Evolutionary conservation across 1,140 invertebrate species (phyloP), one percentile per base, ranked within the genome.

Genomic region (Drosophila varians): DNA sequence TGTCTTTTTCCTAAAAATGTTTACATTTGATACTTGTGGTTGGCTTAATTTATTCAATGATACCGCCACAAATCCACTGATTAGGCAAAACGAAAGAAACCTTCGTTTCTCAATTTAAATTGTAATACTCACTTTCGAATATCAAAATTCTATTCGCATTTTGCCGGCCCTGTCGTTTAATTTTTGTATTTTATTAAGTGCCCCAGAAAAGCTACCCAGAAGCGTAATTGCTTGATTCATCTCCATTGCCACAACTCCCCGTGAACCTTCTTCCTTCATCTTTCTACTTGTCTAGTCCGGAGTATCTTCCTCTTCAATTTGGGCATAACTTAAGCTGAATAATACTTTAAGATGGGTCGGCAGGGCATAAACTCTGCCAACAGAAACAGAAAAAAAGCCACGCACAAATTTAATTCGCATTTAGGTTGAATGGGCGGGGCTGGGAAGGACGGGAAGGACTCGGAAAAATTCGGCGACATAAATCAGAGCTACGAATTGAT

Each of bases 401-500:
- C 58, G 74, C 71, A 62, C 82, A 73, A 86, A 86, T 86, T 86
- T 87, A 86, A 87, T 87, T 86, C 80, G 77, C 77, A 86, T 86
- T 86, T 87, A 74, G 3, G 26, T 34, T 19, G 5, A 4, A 6
- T 1, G 61, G 23, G 3, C 3, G 42, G 23, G 7, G 16, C 11
- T 2, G 19, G 56, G 18, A n/a, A 38, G 9, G 36, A 19, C 57
- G 43, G 45, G 21, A 26, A 26, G 28, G 28, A n/a, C 28, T 31
- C 11, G 34, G 46, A 52, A 68, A 66, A 68, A 43, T 45, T 66
- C 46, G 65, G 82, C 58, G 76, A 80, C 82, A 86, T 86, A 86
- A 86, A 86, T 86, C 80, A 86, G 77, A 40, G 80, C 80, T 57
- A 80, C 82, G 80, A 86, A 86, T 86, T 87, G 80, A 77, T 80